These are phyloP conservation scores for Drosophila kikkawai DNA, from an alignment of 1,140 invertebrate species.

Conservation along the genomic window DNA sequence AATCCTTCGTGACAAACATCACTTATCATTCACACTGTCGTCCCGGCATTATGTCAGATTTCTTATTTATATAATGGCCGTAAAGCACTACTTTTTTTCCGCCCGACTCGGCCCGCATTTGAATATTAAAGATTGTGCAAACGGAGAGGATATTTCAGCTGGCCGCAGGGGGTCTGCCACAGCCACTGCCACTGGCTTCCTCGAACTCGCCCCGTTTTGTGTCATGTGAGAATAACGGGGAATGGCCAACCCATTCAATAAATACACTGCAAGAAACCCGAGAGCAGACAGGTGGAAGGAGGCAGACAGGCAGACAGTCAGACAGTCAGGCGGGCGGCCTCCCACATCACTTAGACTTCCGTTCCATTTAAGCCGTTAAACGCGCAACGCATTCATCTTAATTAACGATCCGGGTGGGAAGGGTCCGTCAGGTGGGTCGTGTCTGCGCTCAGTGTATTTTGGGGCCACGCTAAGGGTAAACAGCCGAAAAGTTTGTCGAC, in stretches of 20 bases:
- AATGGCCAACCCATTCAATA: conserved; percentile 36
- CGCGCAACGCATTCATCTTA: conserved; percentile 78
- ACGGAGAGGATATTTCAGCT: conserved; percentile 35
- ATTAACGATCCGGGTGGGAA: conserved; percentile 47
- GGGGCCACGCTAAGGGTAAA: conserved; percentile 22
- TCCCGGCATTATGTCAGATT: conserved; percentile 54
- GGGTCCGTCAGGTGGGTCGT: not conserved
- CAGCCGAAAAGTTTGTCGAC: conserved; percentile 71
- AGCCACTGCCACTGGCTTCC: conserved; percentile 8
- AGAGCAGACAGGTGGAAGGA: not conserved
- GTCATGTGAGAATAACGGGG: conserved; percentile 23
- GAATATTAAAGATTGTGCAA: conserved; percentile 77
- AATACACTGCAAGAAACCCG: conserved; percentile 60
- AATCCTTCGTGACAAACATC: conserved; percentile 53
- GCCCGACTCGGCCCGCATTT: conserved; percentile 53
- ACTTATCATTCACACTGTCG: conserved; percentile 56
- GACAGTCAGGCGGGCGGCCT: not conserved
- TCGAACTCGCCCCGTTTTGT: conserved; percentile 32
- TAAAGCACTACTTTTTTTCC: conserved; percentile 45
- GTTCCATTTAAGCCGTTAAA: conserved; percentile 78
- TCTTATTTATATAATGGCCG: conserved; percentile 57
- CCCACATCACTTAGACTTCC: conserved; percentile 60
- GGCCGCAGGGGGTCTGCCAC: conserved; percentile 39
- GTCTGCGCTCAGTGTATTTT: conserved; percentile 23
- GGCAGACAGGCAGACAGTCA: conserved; percentile 20